Conservation (phyloP, 2,113 vertebrate species). For the Xerus inauris region DNA sequence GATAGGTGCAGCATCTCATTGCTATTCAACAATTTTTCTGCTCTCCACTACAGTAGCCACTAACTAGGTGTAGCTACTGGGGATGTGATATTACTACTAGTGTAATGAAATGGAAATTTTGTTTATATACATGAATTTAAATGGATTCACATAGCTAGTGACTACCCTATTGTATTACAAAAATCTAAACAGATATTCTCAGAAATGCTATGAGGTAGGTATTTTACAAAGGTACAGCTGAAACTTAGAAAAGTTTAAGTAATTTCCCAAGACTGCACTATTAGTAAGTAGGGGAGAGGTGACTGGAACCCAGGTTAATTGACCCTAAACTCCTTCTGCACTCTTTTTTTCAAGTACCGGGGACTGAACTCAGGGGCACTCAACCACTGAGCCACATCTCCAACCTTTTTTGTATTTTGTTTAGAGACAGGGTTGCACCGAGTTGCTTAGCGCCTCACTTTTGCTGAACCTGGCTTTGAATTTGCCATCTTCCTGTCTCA, state of each 20-base stretch:
- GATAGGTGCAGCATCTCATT: not conserved
- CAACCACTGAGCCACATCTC: too few species aligned
- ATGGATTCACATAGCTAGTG: not conserved
- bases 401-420: too few species aligned
- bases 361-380: too few species aligned
- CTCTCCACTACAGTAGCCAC: not conserved
- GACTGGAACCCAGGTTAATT: not conserved
- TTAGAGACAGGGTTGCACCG: too few species aligned
- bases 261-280: not conserved
- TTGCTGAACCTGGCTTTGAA: too few species aligned
- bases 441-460: too few species aligned
- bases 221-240: constrained; percentile 7
- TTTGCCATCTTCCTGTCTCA: too few species aligned
- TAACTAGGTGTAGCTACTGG: not conserved
- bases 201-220: not conserved
- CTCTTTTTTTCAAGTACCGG: too few species aligned
- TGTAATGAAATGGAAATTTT: not conserved
- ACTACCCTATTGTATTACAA: not conserved
- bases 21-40: not conserved
- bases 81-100: not conserved
- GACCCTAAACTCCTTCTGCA: not conserved
- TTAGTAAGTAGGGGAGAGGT: not conserved
- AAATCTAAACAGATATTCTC: not conserved
- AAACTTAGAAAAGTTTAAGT: constrained; percentile 8
- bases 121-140: not conserved